Conservation (phyloP, 2,797 vertebrate species). For the Chiloscyllium punctatum region DNA sequence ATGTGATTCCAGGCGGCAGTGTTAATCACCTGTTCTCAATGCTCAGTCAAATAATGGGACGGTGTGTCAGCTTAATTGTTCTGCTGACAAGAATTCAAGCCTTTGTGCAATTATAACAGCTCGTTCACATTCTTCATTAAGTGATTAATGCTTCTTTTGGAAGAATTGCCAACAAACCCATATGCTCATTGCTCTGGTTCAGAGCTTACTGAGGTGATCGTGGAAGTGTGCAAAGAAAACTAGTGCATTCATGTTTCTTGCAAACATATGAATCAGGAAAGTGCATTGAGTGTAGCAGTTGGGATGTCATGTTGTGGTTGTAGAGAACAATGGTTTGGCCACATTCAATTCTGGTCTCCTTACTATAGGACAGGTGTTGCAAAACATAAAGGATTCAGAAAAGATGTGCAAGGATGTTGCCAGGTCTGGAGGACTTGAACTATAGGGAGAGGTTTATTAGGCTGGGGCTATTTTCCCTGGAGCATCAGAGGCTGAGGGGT, state of each 20-base stretch:
- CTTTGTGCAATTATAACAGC: neutral
- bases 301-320: no score
- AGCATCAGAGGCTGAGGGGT: no score
- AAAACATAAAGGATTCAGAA: no score
- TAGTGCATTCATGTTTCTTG: neutral
- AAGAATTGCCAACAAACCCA: neutral
- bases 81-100: neutral
- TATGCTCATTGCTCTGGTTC: neutral
- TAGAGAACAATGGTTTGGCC: no score
- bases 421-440: no score
- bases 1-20: neutral
- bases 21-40: neutral
- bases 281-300: no score
- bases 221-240: neutral
- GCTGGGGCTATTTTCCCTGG: no score
- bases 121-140: neutral
- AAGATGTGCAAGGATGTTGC: no score
- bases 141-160: neutral
- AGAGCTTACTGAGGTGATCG: neutral
- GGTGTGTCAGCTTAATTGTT: neutral
- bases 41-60: neutral
- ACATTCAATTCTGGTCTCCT: no score
- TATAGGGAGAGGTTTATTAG: no score
- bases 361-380: no score
- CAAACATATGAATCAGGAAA: no score